Base-by-base conservation (phyloP, 2,888 invertebrate species). In the Crossocerus cetratus region DNA sequence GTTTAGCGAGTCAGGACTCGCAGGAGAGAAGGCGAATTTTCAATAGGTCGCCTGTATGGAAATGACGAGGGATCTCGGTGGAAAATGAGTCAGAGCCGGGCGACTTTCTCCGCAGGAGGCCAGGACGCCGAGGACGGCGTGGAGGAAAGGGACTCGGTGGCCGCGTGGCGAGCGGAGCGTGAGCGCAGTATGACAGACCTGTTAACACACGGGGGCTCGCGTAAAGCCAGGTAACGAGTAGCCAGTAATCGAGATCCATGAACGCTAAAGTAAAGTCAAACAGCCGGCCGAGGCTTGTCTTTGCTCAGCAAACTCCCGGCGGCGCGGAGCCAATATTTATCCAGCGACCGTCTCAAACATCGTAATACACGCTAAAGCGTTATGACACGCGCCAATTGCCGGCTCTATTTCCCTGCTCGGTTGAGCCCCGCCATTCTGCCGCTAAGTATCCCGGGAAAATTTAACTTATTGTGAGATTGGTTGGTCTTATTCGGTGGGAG, bases 301-400 rank as follows among this genome's bases (percentile, higher is more conserved):
- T 87, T 86, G 80, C 87, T 85, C 79, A 80, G 87, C 81, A 87
- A 87, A 87, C 86, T 82, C 67, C 74, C 74, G 80, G 77, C 77
- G 74, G 81, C 82, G 76, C 73, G 82, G 76, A 76, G 80, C 83
- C 82, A 87, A 87, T 86, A 87, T 86, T 86, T 87, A 81, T 82
- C 84, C 85, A 86, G 81, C 69, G 74, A 69, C 70, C 64, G 77
- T 44, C 75, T 82, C 81, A 82, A 81, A 81, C 81, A 82, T 71
- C 75, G 78, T 77, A 83, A 77, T 82, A 81, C 75, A 60, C 73
- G 74, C 77, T 80, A 81, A 79, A 84, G 78, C 79, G 78, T 78
- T 75, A 72, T 77, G 77, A 82, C 82, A 78, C 78, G 82, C 75
- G 82, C 78, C 82, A 81, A 82, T 83, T 76, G 77, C 68, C 14